A percentile compares a stretch with the other conserved stretches of the same genome.
phyloP scores from a whole-genome alignment of 2,797 vertebrate genomes.

The Melopsittacus undulatus region DNA sequence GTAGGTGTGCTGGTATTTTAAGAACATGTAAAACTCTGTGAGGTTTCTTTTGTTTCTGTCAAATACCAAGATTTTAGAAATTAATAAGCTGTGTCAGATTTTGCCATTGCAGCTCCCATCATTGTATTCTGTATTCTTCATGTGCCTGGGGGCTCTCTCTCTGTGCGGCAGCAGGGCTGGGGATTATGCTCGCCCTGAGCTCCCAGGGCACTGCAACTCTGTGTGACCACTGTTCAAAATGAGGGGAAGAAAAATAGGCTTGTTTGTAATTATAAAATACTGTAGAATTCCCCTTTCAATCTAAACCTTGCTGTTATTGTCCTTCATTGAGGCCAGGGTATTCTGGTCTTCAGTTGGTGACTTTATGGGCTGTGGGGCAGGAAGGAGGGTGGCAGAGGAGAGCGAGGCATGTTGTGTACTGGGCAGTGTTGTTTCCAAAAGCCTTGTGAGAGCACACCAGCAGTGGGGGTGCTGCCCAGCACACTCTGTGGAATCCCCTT shows the following conservation, averaged over 20 bases:
- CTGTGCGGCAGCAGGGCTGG: background rate
- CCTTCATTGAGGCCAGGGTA: background rate
- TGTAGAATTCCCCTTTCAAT: background rate
- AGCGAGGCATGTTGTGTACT: accelerated
- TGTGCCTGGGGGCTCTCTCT: accelerated
- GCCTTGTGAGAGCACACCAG: background rate
- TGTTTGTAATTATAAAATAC: background rate
- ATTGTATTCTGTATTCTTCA: background rate
- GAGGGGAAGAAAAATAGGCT: background rate
- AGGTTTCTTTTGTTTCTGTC: background rate
- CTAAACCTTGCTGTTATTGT: background rate
- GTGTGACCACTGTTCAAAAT: background rate
- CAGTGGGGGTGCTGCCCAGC: background rate
- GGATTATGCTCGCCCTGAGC: background rate
- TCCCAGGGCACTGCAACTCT: background rate
- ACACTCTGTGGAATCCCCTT: accelerated
- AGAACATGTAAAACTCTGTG: background rate
- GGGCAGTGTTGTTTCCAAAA: background rate
- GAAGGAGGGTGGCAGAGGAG: background rate
- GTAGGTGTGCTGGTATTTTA: conserved; percentile 23
- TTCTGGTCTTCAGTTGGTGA: background rate
- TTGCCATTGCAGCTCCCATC: background rate
- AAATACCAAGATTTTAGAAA: background rate
- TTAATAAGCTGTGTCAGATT: background rate
- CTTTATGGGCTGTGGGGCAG: background rate